Conservation (phyloP, 1,140 invertebrate species). For the Idris sp. region DNA sequence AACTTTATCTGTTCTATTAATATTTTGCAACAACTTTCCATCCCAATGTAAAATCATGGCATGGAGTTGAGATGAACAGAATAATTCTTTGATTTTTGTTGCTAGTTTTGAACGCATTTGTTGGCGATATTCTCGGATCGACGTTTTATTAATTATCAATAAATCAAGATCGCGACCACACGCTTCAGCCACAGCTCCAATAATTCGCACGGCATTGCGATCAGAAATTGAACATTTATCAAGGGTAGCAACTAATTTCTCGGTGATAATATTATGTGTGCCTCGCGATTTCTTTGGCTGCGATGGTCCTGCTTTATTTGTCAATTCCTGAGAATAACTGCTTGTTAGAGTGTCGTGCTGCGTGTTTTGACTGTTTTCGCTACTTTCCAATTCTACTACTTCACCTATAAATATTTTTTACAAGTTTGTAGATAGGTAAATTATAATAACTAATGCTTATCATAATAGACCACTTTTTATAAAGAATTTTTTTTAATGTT, state of each 20-base stretch:
- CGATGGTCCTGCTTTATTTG: constrained; percentile 29
- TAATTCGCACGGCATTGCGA: constrained; percentile 51
- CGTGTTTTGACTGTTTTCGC: background rate
- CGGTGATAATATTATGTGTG: constrained; percentile 36
- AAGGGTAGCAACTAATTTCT: constrained; percentile 44
- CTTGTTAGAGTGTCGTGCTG: background rate
- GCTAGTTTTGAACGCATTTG: constrained; percentile 15
- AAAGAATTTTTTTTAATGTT: too few relatives aligned
- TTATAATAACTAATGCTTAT: too few relatives aligned
- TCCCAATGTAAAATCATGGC: constrained; percentile 29
- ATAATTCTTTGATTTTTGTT: constrained; percentile 22
- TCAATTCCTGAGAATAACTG: too few relatives aligned
- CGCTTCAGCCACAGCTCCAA: constrained; percentile 36
- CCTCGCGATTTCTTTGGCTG: constrained; percentile 27
- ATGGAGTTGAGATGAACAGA: constrained; percentile 1
- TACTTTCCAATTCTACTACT: too few relatives aligned
- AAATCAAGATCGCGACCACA: constrained; percentile 18
- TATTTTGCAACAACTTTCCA: constrained; percentile 13
- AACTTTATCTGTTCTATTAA: constrained; percentile 6
- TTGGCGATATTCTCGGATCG: constrained; percentile 11
- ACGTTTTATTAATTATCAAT: too few relatives aligned
- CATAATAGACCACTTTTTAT: too few relatives aligned
- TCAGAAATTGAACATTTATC: constrained; percentile 51
- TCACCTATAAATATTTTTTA: too few relatives aligned
- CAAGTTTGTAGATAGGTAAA: too few relatives aligned